A percentile compares a stretch with the other conserved stretches of the same genome.
phyloP scores from a whole-genome alignment of 2,113 vertebrate species.

The Erinaceus europaeus region DNA sequence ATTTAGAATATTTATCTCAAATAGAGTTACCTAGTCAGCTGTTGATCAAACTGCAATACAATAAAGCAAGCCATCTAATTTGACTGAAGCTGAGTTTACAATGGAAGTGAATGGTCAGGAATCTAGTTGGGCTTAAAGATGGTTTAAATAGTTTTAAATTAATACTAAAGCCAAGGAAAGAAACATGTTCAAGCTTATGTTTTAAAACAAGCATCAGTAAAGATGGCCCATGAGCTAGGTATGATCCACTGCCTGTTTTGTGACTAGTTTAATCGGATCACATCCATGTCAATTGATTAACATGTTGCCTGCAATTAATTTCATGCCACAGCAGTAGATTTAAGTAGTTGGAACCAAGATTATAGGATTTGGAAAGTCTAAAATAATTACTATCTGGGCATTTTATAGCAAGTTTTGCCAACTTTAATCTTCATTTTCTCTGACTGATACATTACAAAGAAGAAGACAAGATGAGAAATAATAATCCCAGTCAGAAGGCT shows the following conservation, averaged over 20 bases:
- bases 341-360: no score
- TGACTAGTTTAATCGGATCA: neutral
- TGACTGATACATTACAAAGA: neutral
- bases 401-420: neutral
- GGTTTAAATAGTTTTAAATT: neutral
- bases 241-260: neutral
- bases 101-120: neutral
- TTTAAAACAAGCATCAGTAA: neutral
- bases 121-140: no score
- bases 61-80: neutral
- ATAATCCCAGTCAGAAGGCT: neutral
- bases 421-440: neutral
- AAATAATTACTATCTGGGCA: neutral
- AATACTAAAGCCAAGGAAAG: neutral
- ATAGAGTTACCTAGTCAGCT: neutral
- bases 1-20: neutral
- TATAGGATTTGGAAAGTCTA: no score
- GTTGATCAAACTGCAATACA: neutral
- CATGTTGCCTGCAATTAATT: no score
- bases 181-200: neutral
- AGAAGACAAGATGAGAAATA: neutral
- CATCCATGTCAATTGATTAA: neutral
- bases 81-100: neutral
- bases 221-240: neutral
- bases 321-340: no score